These are phyloP conservation scores for Neoitamus cyanurus DNA, from an alignment of 2,888 invertebrate genomes.

Conservation along the genomic window DNA sequence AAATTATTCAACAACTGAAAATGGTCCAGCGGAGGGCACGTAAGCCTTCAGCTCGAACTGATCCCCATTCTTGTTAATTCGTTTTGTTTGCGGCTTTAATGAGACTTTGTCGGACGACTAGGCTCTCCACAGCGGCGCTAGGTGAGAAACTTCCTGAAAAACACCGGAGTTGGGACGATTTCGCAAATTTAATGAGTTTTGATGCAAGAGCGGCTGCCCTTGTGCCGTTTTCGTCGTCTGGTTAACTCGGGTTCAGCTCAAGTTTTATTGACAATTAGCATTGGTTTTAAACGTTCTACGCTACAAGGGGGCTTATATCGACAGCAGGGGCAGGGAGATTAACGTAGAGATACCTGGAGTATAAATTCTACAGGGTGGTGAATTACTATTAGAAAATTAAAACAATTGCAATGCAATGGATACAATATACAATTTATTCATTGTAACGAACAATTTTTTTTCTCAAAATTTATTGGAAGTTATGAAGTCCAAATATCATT, in stretches of 20 bases:
- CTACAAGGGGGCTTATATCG: too few species aligned
- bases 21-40: not conserved
- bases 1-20: constrained; percentile 25
- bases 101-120: not conserved
- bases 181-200: not conserved
- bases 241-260: not conserved
- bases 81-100: constrained; percentile 26
- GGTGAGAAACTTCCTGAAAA: not conserved
- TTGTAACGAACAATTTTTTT: too few species aligned
- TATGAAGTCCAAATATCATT: too few species aligned
- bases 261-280: not conserved
- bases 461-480: too few species aligned
- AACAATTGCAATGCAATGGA: too few species aligned
- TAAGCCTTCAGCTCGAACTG: not conserved
- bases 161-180: not conserved
- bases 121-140: not conserved
- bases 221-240: not conserved
- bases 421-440: too few species aligned
- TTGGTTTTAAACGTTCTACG: not conserved
- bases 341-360: too few species aligned
- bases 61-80: constrained; percentile 16
- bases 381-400: too few species aligned
- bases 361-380: too few species aligned
- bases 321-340: too few species aligned
- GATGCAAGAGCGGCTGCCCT: not conserved